phyloP scores from a whole-genome alignment of 2,797 vertebrate genomes.

The Pseudomugil gertrudae region DNA sequence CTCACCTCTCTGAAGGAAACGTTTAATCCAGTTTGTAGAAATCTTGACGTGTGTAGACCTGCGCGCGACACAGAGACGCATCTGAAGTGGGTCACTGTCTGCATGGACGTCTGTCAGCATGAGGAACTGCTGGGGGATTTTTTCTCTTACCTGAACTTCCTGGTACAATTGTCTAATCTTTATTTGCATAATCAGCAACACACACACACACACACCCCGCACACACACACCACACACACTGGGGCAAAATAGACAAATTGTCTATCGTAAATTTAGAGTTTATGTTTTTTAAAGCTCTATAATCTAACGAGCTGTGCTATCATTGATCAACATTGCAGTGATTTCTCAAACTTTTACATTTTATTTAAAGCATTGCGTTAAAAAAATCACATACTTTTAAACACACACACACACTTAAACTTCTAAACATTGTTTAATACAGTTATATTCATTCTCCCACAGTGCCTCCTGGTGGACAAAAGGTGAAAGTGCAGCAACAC shows the following conservation, averaged over 20 bases:
- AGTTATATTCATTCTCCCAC: not conserved
- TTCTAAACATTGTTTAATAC: not conserved
- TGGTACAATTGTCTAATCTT: constrained; percentile 73
- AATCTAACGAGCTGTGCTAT: not conserved
- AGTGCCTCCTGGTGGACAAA: constrained; percentile 40
- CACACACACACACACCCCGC: not conserved
- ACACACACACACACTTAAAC: not conserved
- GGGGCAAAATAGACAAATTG: not conserved
- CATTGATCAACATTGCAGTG: fast-evolving
- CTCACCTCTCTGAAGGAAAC: constrained; percentile 61
- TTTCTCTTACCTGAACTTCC: constrained; percentile 72
- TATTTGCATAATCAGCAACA: constrained; percentile 71
- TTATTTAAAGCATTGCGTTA: not conserved
- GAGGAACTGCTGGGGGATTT: constrained; percentile 63
- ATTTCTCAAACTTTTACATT: not conserved
- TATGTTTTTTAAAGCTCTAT: not conserved
- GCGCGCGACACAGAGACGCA: not conserved
- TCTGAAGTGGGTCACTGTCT: constrained; percentile 11
- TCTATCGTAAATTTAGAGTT: not conserved
- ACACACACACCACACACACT: not conserved
- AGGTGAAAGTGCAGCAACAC: constrained; percentile 27
- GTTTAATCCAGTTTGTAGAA: constrained; percentile 27
- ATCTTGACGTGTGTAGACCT: constrained; percentile 16
- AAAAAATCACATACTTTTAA: no score
- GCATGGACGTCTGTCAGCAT: constrained; percentile 55